phyloP scores from a whole-genome alignment of 2,797 vertebrate genomes.

The Rhinophrynus dorsalis region DNA sequence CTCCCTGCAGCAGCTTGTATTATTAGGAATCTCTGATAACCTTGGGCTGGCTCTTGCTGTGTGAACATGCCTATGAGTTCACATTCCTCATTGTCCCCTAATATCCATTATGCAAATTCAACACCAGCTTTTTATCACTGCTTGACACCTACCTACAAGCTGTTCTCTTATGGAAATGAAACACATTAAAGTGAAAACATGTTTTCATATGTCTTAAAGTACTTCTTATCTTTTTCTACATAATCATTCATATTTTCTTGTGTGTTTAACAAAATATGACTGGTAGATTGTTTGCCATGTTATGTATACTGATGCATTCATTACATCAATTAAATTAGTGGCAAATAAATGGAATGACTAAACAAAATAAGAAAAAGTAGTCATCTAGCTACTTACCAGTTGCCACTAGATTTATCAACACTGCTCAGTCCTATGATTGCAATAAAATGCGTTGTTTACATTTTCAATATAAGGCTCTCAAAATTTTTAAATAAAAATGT shows the following conservation, averaged over 20 bases:
- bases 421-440: too few species aligned
- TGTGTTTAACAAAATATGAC: background rate
- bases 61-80: conserved; percentile 31
- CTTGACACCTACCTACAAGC: conserved; percentile 38
- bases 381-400: too few species aligned
- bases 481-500: too few species aligned
- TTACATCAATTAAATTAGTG: too few species aligned
- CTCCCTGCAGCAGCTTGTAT: background rate
- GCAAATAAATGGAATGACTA: too few species aligned
- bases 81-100: conserved; percentile 25
- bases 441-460: too few species aligned
- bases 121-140: conserved; percentile 10
- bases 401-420: too few species aligned
- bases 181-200: conserved; percentile 4
- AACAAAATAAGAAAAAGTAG: too few species aligned
- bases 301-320: background rate
- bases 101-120: conserved; percentile 38
- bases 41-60: conserved; percentile 15
- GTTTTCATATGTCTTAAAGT: background rate
- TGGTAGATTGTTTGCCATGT: too few species aligned
- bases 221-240: background rate
- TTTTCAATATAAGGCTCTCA: too few species aligned
- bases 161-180: conserved; percentile 18
- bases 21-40: background rate
- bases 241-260: background rate